Evolutionary conservation across 2,113 vertebrate genomes (phyloP).

Genomic region (Serilophus lunatus): DNA sequence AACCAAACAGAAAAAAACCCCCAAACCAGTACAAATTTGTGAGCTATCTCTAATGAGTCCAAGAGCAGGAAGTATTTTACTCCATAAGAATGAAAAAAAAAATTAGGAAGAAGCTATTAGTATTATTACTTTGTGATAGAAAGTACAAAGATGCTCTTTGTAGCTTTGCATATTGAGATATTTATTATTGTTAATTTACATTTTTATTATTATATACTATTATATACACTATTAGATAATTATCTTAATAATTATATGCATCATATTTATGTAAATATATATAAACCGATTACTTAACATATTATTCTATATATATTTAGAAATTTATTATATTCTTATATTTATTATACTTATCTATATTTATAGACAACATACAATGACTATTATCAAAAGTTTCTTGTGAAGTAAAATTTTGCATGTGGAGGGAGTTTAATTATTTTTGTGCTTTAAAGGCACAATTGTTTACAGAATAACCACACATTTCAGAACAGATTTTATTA

Average conservation of each 20-base stretch:
- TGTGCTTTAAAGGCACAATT: neutral
- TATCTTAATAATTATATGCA: too few species aligned
- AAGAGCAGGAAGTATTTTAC: neutral
- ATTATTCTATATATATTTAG: too few species aligned
- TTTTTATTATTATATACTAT: too few species aligned
- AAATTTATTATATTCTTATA: neutral
- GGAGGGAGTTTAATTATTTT: neutral
- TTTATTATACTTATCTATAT: neutral
- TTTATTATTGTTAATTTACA: neutral
- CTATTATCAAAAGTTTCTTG: neutral
- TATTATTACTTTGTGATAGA: neutral
- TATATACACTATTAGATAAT: too few species aligned
- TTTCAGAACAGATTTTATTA: neutral
- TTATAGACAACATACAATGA: neutral
- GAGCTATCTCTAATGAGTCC: neutral
- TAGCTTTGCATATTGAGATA: too few species aligned
- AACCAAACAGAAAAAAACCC: too few species aligned
- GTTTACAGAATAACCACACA: neutral
- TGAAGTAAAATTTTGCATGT: neutral
- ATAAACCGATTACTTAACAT: too few species aligned
- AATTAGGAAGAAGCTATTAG: neutral
- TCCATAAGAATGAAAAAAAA: neutral
- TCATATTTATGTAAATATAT: too few species aligned
- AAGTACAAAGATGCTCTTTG: neutral
- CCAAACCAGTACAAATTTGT: neutral